These are phyloP conservation scores for Protonibea diacanthus DNA, from an alignment of 2,797 vertebrate species.

Conservation along the genomic window DNA sequence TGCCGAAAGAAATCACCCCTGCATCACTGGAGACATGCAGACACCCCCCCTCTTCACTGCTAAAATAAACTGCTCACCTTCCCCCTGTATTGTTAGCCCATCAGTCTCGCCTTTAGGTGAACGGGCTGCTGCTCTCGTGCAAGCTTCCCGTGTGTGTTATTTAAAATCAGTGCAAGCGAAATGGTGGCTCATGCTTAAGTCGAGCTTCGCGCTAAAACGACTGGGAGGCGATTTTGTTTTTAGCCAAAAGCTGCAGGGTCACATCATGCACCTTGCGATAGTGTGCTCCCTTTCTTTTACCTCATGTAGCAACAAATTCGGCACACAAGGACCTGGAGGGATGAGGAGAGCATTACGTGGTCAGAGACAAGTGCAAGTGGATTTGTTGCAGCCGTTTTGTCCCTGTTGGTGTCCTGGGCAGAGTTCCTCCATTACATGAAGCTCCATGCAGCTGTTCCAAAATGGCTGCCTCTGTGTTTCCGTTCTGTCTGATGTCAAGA, in stretches of 20 bases:
- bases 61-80: conserved; percentile 82
- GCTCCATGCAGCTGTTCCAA: conserved; percentile 81
- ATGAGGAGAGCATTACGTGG: neutral
- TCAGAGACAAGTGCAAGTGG: conserved; percentile 26
- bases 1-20: conserved; percentile 85
- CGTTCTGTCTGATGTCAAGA: conserved; percentile 69
- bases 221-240: conserved; percentile 24
- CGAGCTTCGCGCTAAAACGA: neutral
- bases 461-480: conserved; percentile 82
- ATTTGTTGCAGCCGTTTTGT: conserved; percentile 47
- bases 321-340: conserved; percentile 3
- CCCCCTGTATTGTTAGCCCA: conserved; percentile 63
- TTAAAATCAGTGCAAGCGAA: conserved; percentile 54
- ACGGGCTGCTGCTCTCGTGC: conserved; percentile 35
- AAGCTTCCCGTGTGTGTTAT: conserved; percentile 32
- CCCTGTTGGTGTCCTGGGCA: conserved; percentile 57
- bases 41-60: conserved; percentile 43
- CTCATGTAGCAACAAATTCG: neutral
- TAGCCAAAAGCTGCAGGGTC: conserved; percentile 28
- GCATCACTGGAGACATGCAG: conserved; percentile 81
- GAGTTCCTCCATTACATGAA: conserved; percentile 84
- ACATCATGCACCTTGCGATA: conserved; percentile 12
- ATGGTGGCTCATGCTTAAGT: conserved; percentile 16
- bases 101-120: conserved; percentile 73
- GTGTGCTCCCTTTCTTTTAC: neutral